Evolutionary conservation across 2,888 invertebrate genomes (phyloP).

Genomic region (Epirrhoe alternata): DNA sequence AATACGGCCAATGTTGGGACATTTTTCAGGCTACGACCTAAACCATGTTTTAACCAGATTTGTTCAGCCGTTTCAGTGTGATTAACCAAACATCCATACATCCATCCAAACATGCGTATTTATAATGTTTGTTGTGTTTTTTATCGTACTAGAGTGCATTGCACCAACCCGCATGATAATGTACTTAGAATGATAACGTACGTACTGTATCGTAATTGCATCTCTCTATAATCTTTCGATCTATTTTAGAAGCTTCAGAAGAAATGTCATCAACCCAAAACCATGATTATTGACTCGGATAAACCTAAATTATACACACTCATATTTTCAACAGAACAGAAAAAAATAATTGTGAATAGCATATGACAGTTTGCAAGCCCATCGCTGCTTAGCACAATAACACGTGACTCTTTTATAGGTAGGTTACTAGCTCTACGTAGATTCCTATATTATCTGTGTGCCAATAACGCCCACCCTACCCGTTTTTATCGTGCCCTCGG

Average conservation of each 20-base stretch:
- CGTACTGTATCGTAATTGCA: not conserved
- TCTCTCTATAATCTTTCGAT: slow-evolving; percentile 3
- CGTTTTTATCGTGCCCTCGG: slow-evolving; percentile 32
- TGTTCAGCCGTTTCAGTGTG: too few species aligned
- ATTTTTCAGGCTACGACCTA: too few species aligned
- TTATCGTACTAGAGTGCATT: slow-evolving; percentile 16
- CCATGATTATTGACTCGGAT: not conserved
- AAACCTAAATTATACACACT: too few species aligned
- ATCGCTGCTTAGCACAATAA: too few species aligned
- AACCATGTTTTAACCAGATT: too few species aligned
- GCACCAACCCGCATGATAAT: slow-evolving; percentile 33
- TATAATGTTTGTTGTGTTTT: not conserved
- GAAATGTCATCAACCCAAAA: not conserved
- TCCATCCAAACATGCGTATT: not conserved
- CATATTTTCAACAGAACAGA: too few species aligned
- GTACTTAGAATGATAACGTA: not conserved
- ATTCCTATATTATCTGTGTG: slow-evolving; percentile 7
- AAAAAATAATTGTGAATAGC: too few species aligned
- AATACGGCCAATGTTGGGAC: too few species aligned
- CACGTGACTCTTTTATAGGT: too few species aligned
- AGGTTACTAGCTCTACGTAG: too few species aligned
- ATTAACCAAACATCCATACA: not conserved
- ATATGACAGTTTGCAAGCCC: too few species aligned
- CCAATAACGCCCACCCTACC: slow-evolving; percentile 21
- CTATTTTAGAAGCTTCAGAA: not conserved